phyloP scores from a whole-genome alignment of 2,888 invertebrate species.

The Drosophila rubida region DNA sequence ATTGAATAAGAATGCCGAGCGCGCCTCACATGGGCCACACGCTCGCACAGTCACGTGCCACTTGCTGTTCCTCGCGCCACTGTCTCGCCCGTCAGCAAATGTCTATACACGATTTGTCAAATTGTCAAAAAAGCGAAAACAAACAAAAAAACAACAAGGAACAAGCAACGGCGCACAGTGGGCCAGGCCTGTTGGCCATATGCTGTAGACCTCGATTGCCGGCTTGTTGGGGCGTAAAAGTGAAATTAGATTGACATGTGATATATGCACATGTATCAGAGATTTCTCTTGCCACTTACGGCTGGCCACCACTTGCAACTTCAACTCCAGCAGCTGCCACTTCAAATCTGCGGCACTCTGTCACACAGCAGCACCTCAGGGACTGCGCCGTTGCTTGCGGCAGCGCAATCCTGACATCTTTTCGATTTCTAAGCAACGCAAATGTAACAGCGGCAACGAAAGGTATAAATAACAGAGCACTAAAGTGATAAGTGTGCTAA shows the following conservation, averaged over 20 bases:
- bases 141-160: not conserved
- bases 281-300: constrained; percentile 27
- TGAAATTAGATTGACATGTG: constrained; percentile 81
- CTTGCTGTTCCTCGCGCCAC: constrained; percentile 20
- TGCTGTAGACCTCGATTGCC: constrained; percentile 48
- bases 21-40: constrained; percentile 16
- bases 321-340: constrained; percentile 55
- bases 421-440: constrained; percentile 58
- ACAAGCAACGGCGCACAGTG: no score
- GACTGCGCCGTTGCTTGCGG: constrained; percentile 34
- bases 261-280: constrained; percentile 63
- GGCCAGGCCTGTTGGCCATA: constrained; percentile 33
- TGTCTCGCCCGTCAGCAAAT: constrained; percentile 69
- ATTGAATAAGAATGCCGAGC: constrained; percentile 50
- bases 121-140: constrained; percentile 63
- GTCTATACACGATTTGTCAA: constrained; percentile 80
- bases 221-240: constrained; percentile 72
- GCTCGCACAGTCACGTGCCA: constrained; percentile 60
- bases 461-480: constrained; percentile 57
- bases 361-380: constrained; percentile 63
- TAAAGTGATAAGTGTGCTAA: constrained; percentile 72
- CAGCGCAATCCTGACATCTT: constrained; percentile 64
- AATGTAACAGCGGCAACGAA: constrained; percentile 6
- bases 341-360: constrained; percentile 65
- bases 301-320: constrained; percentile 4